Conservation (phyloP, 1,140 invertebrate species). For the Rhopalosiphum maidis region DNA sequence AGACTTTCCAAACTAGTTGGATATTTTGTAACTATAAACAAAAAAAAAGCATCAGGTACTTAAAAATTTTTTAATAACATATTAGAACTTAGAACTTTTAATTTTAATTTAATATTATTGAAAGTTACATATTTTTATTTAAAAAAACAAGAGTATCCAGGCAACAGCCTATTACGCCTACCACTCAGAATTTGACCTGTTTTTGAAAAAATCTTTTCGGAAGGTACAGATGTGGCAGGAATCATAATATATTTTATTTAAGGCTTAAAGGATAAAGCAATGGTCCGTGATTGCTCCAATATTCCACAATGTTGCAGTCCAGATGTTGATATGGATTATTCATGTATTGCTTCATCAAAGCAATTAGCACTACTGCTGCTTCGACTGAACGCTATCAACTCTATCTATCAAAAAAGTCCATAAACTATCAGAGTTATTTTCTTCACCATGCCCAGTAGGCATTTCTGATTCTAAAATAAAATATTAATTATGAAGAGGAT, state of each 20-base stretch:
- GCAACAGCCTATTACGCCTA: constrained; percentile 48
- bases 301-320: neutral
- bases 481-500: neutral
- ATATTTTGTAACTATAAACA: neutral
- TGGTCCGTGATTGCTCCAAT: neutral
- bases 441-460: neutral
- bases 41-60: neutral
- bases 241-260: constrained; percentile 61
- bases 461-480: neutral
- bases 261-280: neutral
- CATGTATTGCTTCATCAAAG: neutral
- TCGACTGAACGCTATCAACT: neutral
- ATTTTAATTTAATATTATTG: neutral
- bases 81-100: neutral
- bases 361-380: neutral
- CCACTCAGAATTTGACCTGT: constrained; percentile 59
- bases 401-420: neutral
- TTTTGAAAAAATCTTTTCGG: constrained; percentile 63
- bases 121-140: constrained; percentile 28
- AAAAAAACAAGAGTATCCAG: neutral
- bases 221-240: constrained; percentile 63
- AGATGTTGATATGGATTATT: neutral
- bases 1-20: neutral
- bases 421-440: neutral
- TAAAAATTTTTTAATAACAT: too few species aligned